These are phyloP conservation scores for Caenorhabditis sp. DNA, from an alignment of 2,888 invertebrate genomes.

Conservation along the genomic window DNA sequence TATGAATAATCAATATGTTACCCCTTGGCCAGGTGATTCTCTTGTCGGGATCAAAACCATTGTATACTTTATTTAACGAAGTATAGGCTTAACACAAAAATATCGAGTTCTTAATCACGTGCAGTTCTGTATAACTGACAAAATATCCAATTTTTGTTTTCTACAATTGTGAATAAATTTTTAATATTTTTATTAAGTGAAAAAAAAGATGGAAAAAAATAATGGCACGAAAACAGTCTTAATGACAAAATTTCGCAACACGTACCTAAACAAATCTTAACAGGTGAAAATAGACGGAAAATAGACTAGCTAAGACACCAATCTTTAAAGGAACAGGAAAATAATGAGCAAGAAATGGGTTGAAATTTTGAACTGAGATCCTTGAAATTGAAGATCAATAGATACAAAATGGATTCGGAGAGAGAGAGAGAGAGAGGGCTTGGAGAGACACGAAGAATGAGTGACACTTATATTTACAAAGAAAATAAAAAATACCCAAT, in stretches of 20 bases:
- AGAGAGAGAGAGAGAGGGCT: background rate
- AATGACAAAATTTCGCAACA: background rate
- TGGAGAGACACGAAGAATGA: background rate
- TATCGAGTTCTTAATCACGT: too few relatives aligned
- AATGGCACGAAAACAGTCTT: background rate
- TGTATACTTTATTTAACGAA: too few relatives aligned
- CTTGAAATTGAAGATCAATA: background rate
- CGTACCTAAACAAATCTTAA: background rate
- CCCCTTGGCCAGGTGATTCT: too few relatives aligned
- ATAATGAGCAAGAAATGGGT: background rate
- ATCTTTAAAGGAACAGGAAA: background rate
- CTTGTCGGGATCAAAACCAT: too few relatives aligned
- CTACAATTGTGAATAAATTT: too few relatives aligned
- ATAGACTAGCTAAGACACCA: background rate
- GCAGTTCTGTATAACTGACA: too few relatives aligned
- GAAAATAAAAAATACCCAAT: conserved; percentile 1
- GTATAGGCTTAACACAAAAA: too few relatives aligned
- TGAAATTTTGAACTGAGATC: background rate
- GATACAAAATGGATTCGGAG: background rate
- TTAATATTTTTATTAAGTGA: too few relatives aligned
- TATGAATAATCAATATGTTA: too few relatives aligned
- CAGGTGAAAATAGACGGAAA: background rate
- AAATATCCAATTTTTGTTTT: too few relatives aligned
- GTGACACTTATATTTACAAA: background rate
- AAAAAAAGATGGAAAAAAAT: background rate